Conservation (phyloP, 2,888 invertebrate species). For the Spisula subtruncata region DNA sequence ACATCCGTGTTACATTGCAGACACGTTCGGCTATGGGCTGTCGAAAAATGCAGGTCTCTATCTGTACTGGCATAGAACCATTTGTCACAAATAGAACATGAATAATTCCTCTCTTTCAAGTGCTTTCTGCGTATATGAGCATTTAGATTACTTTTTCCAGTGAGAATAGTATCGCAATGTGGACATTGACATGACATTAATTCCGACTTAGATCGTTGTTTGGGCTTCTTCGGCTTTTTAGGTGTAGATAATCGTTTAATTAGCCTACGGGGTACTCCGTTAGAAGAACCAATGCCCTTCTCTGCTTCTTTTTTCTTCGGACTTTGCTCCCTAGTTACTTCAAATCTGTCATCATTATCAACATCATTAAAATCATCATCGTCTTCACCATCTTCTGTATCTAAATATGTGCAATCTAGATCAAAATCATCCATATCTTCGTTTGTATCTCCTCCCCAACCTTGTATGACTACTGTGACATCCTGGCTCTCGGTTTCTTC, state of each 20-base stretch:
- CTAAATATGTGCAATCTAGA: not conserved
- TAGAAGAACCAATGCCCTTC: not conserved
- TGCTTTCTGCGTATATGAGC: conserved; percentile 49
- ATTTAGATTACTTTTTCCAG: conserved; percentile 59
- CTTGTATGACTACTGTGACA: not conserved
- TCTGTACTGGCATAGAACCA: conserved; percentile 30
- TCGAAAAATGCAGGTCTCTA: conserved; percentile 34
- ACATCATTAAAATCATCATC: not conserved
- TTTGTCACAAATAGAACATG: conserved; percentile 47
- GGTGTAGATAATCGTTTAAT: no score
- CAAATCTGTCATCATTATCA: conserved; percentile 24
- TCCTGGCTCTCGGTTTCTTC: not conserved
- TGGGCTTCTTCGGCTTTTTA: not conserved
- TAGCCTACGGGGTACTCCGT: not conserved
- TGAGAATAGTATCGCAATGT: conserved; percentile 40
- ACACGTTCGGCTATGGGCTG: conserved; percentile 42
- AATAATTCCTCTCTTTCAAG: conserved; percentile 32
- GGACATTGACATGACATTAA: conserved; percentile 33
- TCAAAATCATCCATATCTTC: conserved; percentile 49
- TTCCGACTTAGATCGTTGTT: not conserved
- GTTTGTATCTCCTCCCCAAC: not conserved
- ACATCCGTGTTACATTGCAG: conserved; percentile 33
- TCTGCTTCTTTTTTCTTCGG: not conserved
- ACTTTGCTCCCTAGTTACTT: not conserved
- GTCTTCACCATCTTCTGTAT: conserved; percentile 29